These are phyloP conservation scores for Melieria crassipennis DNA, from an alignment of 2,888 invertebrate genomes.

Conservation along the genomic window DNA sequence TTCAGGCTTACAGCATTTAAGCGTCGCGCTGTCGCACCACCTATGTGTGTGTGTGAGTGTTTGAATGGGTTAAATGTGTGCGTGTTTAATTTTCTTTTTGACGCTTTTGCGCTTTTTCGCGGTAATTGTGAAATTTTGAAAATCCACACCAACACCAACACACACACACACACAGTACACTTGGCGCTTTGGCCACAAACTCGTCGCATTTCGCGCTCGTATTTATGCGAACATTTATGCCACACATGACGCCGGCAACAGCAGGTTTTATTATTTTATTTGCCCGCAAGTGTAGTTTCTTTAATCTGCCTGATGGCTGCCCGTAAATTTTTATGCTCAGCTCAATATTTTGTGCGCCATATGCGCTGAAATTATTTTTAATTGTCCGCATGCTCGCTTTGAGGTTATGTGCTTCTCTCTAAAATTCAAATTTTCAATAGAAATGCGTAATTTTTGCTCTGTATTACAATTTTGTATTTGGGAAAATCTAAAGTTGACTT, in stretches of 20 bases:
- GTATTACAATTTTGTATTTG: too few relatives aligned
- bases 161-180: too few relatives aligned
- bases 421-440: not conserved
- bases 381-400: not conserved
- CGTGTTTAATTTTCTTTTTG: conserved; percentile 26
- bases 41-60: not conserved
- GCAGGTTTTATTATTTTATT: conserved; percentile 28
- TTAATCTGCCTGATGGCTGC: conserved; percentile 19
- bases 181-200: not conserved
- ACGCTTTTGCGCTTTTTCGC: conserved; percentile 12
- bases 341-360: conserved; percentile 2
- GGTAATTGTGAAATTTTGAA: conserved; percentile 7
- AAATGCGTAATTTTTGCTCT: too few relatives aligned
- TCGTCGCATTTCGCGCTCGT: conserved; percentile 5
- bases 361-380: conserved; percentile 18
- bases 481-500: too few relatives aligned
- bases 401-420: not conserved
- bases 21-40: not conserved
- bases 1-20: conserved; percentile 32
- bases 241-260: conserved; percentile 8
- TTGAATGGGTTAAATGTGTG: not conserved
- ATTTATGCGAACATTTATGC: conserved; percentile 1
- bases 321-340: conserved; percentile 10
- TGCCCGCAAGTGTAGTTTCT: conserved; percentile 6
- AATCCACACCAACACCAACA: not conserved